Evolutionary conservation across 2,797 vertebrate species (phyloP).

Genomic region (Cossypha dichroa): DNA sequence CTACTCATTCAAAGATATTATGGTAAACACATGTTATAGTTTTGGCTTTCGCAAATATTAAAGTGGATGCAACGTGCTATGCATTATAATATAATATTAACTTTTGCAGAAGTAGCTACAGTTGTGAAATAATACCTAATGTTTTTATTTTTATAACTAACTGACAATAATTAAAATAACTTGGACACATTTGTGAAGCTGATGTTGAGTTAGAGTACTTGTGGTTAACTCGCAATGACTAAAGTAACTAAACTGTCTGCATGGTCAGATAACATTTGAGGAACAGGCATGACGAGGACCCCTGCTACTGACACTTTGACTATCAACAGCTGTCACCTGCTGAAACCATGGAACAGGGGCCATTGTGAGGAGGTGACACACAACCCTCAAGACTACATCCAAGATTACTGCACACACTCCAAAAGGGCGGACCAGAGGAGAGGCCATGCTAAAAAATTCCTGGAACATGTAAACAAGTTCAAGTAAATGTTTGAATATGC

Average conservation of each 20-base stretch:
- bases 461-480: background rate
- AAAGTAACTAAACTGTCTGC: background rate
- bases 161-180: background rate
- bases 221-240: background rate
- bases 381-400: background rate
- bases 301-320: too few species aligned
- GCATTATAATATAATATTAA: too few species aligned
- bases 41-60: background rate
- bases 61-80: background rate
- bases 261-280: background rate
- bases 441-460: background rate
- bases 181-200: background rate
- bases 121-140: background rate
- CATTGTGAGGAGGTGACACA: background rate
- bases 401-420: background rate
- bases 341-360: background rate
- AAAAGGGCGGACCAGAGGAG: rapidly evolving
- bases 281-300: rapidly evolving
- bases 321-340: background rate
- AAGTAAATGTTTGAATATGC: background rate
- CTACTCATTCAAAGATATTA: background rate
- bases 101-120: background rate
- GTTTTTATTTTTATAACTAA: background rate
- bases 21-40: too few species aligned
- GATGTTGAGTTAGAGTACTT: background rate